phyloP scores from a whole-genome alignment of 2,113 vertebrate species.

The Mirounga angustirostris region DNA sequence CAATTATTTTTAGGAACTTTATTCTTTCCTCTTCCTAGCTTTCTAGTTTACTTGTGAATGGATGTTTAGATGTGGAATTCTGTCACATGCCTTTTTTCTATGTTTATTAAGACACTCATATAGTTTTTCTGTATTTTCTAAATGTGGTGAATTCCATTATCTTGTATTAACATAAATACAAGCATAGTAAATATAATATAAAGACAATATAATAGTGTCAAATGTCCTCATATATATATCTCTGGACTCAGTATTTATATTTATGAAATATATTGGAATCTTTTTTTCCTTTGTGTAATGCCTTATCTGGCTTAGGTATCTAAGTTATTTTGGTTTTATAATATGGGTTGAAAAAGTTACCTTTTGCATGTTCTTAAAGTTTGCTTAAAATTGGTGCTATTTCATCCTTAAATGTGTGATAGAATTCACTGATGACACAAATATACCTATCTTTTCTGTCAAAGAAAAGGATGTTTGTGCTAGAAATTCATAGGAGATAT shows the following conservation, averaged over 20 bases:
- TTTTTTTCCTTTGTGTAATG: background rate
- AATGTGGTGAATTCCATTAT: background rate
- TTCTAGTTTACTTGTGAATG: background rate
- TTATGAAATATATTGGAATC: background rate
- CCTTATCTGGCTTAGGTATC: background rate
- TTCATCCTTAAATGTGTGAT: background rate
- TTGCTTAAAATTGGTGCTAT: background rate
- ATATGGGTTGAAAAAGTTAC: background rate
- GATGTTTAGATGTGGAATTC: background rate
- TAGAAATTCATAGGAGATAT: background rate
- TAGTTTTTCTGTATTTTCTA: background rate
- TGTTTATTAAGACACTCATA: background rate
- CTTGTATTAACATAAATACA: background rate
- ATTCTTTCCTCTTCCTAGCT: background rate
- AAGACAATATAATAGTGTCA: background rate
- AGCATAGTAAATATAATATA: background rate
- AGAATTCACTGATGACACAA: background rate
- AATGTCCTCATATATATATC: background rate
- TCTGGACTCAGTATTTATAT: background rate
- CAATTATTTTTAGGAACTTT: background rate
- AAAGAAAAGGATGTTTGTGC: background rate
- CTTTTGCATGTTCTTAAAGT: background rate
- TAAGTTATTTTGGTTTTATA: background rate
- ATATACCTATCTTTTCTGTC: background rate
- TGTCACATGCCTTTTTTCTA: background rate